Base-by-base conservation (phyloP, 1,140 invertebrate species). In the Cyrtorhinus lividipennis region DNA sequence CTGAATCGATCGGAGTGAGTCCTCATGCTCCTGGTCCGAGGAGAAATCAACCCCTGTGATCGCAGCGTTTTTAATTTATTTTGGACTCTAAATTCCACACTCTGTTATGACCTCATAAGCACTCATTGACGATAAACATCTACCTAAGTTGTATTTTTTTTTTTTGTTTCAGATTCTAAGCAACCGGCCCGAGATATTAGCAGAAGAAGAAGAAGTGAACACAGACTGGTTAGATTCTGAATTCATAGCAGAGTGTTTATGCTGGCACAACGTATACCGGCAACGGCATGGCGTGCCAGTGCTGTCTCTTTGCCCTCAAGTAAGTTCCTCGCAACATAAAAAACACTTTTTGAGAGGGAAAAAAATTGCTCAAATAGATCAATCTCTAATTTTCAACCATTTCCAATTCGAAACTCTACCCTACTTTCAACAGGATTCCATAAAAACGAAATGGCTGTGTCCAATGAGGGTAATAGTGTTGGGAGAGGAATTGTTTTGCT, bases 191-290 rank as follows among this genome's bases (percentile, higher is more conserved):
- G 84, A 79, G 66, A 83, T 85, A 77, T 77, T 83, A 20, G 76
- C 83, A 66, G 83, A 84, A 68, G 78, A 79, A 70, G 82, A 80
- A 64, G 83, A 86, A 67, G 74, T 82, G 62, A 78, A 80, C 58
- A 86, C 84, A 1, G 83, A 84, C 15, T 87, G 85, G 85, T 79
- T 84, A 65, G 83, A 86, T 70, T 86, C 83, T 67, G 84, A 87
- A 73, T 88, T 88, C 72, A 87, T 87, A 62, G 84, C 83, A 0
- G 85, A 87, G 72, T 86, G 84, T 68, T 75, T 88, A 10, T 84
- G 85, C 71, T 87, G 85, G 85, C 86, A 88, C 71, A 88, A 88
- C 68, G 82, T 86, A 26, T 88, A 87, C 73, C 75, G 87, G 24
- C 83, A 85, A 70, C 73, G 84, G 59, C 86, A 89, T 70, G 79